phyloP scores from a whole-genome alignment of 2,113 vertebrate genomes.

The Chaetodon auriga region DNA sequence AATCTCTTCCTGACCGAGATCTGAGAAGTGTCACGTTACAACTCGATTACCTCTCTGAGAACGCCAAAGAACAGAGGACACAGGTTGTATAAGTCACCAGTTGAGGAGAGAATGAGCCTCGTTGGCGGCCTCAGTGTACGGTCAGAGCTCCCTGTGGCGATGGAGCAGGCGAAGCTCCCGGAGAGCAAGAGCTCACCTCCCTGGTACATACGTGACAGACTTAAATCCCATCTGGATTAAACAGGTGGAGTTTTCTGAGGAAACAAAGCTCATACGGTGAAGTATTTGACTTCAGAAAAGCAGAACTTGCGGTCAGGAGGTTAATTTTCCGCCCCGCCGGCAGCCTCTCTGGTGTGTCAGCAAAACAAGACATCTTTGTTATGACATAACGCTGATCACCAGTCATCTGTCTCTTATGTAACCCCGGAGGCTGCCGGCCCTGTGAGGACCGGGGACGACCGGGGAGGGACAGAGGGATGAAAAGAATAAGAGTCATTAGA shows the following conservation, averaged over 20 bases:
- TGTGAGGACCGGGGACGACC: not conserved
- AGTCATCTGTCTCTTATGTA: slow-evolving; percentile 63
- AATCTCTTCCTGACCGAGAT: not conserved
- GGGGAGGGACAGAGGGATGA: too few relatives aligned
- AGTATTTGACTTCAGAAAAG: not conserved
- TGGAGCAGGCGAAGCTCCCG: not conserved
- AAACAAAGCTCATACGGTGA: not conserved
- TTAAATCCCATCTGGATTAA: not conserved
- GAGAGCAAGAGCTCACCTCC: not conserved
- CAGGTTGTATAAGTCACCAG: not conserved
- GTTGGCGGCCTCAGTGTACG: not conserved
- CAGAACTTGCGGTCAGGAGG: not conserved
- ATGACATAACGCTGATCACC: slow-evolving; percentile 54
- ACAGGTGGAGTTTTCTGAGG: not conserved
- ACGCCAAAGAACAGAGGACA: not conserved
- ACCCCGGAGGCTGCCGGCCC: slow-evolving; percentile 15
- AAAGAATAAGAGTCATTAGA: not conserved
- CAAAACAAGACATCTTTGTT: slow-evolving; percentile 42
- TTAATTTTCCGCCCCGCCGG: not conserved
- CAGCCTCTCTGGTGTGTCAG: slow-evolving; percentile 23
- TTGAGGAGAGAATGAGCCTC: not conserved
- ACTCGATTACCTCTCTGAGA: not conserved
- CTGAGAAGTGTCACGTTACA: too few relatives aligned
- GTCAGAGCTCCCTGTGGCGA: not conserved
- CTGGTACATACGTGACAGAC: not conserved